A percentile compares a stretch with the other conserved stretches of the same genome.
These are phyloP conservation scores for Cheilosia impressa DNA, from an alignment of 2,888 invertebrate species.

Conservation along the genomic window DNA sequence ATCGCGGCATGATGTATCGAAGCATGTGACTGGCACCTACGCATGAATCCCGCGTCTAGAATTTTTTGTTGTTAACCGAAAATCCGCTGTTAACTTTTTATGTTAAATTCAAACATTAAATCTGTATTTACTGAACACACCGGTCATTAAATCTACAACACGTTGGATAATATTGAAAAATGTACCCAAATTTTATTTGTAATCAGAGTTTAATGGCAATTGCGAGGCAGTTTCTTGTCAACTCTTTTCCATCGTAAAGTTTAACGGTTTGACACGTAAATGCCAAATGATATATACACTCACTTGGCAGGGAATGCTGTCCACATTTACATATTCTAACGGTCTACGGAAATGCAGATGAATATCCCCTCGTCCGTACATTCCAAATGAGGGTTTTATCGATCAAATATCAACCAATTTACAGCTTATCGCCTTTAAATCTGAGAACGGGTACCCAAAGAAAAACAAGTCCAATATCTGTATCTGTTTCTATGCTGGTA, in stretches of 20 bases:
- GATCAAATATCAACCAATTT: conserved; percentile 41
- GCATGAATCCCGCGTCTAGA: too few relatives aligned
- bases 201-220: too few relatives aligned
- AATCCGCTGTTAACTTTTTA: too few relatives aligned
- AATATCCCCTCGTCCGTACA: background rate
- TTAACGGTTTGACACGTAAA: conserved; percentile 22
- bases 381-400: conserved; percentile 15
- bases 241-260: conserved; percentile 27
- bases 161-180: too few relatives aligned
- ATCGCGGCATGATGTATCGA: conserved; percentile 24
- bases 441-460: background rate
- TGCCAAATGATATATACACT: background rate
- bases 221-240: background rate
- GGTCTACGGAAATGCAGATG: background rate
- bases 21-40: conserved; percentile 34
- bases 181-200: too few relatives aligned
- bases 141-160: too few relatives aligned
- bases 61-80: too few relatives aligned
- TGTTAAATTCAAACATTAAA: too few relatives aligned
- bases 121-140: too few relatives aligned
- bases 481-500: background rate
- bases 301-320: background rate
- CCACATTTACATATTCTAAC: conserved; percentile 30
- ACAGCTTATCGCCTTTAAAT: conserved; percentile 26
- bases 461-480: background rate